Base-by-base conservation (phyloP, 2,888 invertebrate genomes). In the Rhagonycha fulva region DNA sequence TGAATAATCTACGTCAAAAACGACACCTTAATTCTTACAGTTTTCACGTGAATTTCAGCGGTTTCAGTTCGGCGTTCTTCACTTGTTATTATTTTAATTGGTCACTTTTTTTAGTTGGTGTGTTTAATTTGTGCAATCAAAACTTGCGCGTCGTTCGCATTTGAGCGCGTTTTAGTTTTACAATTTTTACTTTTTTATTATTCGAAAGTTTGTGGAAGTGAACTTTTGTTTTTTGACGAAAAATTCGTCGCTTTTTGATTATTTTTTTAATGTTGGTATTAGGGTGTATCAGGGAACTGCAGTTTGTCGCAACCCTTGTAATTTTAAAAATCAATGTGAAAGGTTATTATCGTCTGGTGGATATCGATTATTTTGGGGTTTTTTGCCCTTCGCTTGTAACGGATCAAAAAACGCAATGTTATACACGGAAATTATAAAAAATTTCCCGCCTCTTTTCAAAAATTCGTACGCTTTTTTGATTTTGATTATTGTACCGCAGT, bases 41-140 rank as follows among this genome's bases (percentile, higher is more conserved):
- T 87, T 87, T 87, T 86, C 86, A 86, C 83, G 85, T 85, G 87
- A 85, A 86, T 85, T 87, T 86, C 87, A 85, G 85, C 86, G 85
- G 82, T 87, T 86, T 86, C 86, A 85, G 85, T 86, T 85, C 83
- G 80, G 82, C 82, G 82, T 80, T 47, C 23, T 69, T 69, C 24
- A 61, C 61, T 76, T 67, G 63, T 66, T 66, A 19, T n/a, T 66
- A 24, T 23, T n/a, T 66, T n/a, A 66, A 24, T 66, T 66, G 14
- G 63, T 66, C 26, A 24, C 24, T 23, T 12, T 9, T 66, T 66
- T n/a, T 3, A 66, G 12, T 66, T n/a, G 12, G 7, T 14, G 63
- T 63, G 63, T 63, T 23, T 23, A 24, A n/a, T 19, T 63, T 66
- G 63, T 66, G 23, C 26, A n/a, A 26, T 10, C 26, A 11, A 24